Conservation (phyloP, 2,797 vertebrate species). For the Spheniscus humboldti region DNA sequence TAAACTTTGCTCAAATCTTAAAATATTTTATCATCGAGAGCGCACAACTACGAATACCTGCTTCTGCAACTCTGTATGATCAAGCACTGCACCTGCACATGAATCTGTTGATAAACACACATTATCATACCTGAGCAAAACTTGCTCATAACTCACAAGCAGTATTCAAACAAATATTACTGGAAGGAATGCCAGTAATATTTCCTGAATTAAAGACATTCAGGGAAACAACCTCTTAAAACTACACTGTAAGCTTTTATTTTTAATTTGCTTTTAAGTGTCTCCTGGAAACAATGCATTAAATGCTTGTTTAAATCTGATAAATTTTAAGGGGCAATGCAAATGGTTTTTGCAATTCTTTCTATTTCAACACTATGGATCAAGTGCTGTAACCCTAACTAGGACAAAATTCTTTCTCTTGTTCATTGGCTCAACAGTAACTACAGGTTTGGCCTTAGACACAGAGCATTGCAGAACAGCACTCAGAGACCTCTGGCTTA, state of each 20-base stretch:
- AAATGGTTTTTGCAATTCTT: conserved; percentile 34
- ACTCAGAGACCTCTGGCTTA: neutral
- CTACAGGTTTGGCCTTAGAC: neutral
- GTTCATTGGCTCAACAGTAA: neutral
- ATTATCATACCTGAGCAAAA: neutral
- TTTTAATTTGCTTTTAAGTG: neutral
- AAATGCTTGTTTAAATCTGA: neutral
- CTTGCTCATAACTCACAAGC: neutral
- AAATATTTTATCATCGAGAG: neutral
- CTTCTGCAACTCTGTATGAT: neutral
- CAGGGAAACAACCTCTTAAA: neutral
- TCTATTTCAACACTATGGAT: conserved; percentile 1
- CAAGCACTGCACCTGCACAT: neutral
- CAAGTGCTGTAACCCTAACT: neutral
- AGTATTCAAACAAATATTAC: neutral
- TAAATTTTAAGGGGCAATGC: neutral
- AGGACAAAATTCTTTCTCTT: neutral
- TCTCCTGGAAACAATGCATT: neutral
- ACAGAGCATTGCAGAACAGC: fast-evolving
- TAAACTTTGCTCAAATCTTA: neutral
- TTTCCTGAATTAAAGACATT: neutral
- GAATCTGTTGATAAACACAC: neutral
- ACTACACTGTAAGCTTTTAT: neutral
- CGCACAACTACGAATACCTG: neutral
- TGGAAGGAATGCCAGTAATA: neutral